phyloP scores from a whole-genome alignment of 2,797 vertebrate genomes.

The Onychomys torridus region DNA sequence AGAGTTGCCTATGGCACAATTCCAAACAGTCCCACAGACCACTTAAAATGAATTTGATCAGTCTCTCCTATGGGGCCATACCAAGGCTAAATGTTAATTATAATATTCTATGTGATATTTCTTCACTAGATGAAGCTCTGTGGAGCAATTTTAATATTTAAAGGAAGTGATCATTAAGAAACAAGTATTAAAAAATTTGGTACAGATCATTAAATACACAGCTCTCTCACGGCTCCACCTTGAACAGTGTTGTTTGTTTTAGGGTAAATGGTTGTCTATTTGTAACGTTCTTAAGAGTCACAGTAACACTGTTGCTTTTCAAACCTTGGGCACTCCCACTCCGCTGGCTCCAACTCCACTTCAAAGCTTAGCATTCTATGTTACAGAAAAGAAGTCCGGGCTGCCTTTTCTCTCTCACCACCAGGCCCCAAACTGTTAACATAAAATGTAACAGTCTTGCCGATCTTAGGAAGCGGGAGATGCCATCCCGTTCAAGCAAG shows the following conservation, averaged over 20 bases:
- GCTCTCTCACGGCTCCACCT: background rate
- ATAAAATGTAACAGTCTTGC: background rate
- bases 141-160: background rate
- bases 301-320: background rate
- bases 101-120: background rate
- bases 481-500: background rate
- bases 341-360: background rate
- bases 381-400: background rate
- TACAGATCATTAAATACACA: background rate
- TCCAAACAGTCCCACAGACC: background rate
- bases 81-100: background rate
- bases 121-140: background rate
- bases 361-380: background rate
- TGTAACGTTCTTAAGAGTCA: background rate
- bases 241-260: background rate
- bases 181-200: background rate
- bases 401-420: slow-evolving; percentile 15
- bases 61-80: background rate
- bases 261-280: background rate
- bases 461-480: slow-evolving; percentile 8
- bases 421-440: slow-evolving; percentile 2
- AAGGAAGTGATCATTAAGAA: slow-evolving; percentile 45
- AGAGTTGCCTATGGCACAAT: background rate
- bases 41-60: slow-evolving; percentile 26
- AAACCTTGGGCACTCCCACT: background rate